A percentile compares a stretch with the other conserved stretches of the same genome.
Conservation (phyloP, 2,797 vertebrate genomes). For the Pangasius krempfi region DNA sequence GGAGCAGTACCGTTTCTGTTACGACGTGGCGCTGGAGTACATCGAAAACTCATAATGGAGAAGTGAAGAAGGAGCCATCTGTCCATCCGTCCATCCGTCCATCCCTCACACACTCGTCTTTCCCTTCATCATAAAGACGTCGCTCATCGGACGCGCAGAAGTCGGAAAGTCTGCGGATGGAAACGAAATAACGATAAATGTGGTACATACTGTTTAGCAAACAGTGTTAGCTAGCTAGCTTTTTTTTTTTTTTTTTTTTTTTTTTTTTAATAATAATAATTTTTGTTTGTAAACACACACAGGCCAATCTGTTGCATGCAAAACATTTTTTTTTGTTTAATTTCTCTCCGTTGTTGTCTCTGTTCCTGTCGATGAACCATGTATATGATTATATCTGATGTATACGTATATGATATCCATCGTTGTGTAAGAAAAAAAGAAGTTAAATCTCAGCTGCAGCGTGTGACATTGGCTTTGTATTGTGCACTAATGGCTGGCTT, state of each 20-base stretch:
- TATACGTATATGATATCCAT: conserved; percentile 49
- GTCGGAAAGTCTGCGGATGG: background rate
- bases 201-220: background rate
- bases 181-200: background rate
- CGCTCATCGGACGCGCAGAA: background rate
- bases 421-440: conserved; percentile 36
- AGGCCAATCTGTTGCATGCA: conserved; percentile 81
- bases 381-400: conserved; percentile 46
- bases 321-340: conserved; percentile 48
- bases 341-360: conserved; percentile 47
- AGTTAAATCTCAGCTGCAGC: conserved; percentile 70
- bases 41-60: conserved; percentile 88
- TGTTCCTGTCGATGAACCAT: conserved; percentile 53
- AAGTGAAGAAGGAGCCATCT: conserved; percentile 41
- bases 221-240: background rate
- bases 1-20: conserved; percentile 99
- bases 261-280: conserved; percentile 34
- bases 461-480: conserved; percentile 81
- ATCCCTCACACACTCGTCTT: background rate
- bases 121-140: background rate
- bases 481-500: conserved; percentile 90
- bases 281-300: conserved; percentile 71
- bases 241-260: background rate
- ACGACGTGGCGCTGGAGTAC: conserved; percentile 93
- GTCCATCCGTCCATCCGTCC: background rate